These are phyloP conservation scores for Nylanderia fulva DNA, from an alignment of 1,140 invertebrate species.

Conservation along the genomic window DNA sequence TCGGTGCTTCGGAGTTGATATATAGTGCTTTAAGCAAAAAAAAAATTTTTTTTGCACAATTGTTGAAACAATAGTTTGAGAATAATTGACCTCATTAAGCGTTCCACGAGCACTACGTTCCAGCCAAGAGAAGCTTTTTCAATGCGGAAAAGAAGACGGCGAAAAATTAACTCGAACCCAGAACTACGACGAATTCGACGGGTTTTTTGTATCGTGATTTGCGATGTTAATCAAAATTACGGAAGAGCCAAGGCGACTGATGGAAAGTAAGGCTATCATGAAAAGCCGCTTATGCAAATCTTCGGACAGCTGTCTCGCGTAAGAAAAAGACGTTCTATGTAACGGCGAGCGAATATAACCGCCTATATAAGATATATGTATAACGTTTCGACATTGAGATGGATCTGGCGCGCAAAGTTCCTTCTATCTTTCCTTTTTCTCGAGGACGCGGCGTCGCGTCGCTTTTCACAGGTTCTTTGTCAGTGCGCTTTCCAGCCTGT, in stretches of 20 bases:
- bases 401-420: conserved; percentile 34
- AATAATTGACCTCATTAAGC: conserved; percentile 37
- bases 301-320: conserved; percentile 56
- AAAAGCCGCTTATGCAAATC: conserved; percentile 61
- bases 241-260: conserved; percentile 25
- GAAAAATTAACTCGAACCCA: conserved; percentile 42
- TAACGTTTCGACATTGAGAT: conserved; percentile 59
- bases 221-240: conserved; percentile 61
- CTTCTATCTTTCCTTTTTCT: neutral
- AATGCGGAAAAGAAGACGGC: neutral
- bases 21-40: neutral
- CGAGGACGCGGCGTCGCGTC: neutral
- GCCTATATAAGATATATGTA: conserved; percentile 44
- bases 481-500: conserved; percentile 21
- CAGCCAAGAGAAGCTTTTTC: neutral
- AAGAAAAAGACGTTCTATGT: conserved; percentile 58
- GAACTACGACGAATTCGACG: conserved; percentile 20
- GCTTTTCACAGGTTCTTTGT: conserved; percentile 28
- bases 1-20: neutral
- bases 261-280: conserved; percentile 59
- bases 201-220: conserved; percentile 55
- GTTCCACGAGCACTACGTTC: conserved; percentile 11
- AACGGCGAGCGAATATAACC: conserved; percentile 11
- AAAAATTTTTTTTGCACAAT: neutral
- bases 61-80: neutral